Evolutionary conservation across 2,113 vertebrate species (phyloP).

Genomic region (Cinclus mexicanus): DNA sequence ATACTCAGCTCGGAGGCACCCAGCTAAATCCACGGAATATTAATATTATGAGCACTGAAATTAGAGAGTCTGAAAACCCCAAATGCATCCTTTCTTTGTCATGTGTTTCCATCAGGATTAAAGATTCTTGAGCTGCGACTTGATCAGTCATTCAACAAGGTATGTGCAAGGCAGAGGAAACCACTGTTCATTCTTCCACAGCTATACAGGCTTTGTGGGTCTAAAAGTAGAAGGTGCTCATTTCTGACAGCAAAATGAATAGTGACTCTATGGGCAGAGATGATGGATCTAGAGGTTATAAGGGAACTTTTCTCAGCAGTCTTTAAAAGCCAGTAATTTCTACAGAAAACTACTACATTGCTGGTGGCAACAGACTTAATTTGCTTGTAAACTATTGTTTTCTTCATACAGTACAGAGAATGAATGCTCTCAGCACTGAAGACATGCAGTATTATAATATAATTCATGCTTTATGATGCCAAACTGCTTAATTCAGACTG

Average conservation of each 20-base stretch:
- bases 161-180: background rate
- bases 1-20: background rate
- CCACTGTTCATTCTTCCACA: background rate
- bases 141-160: background rate
- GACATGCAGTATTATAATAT: background rate
- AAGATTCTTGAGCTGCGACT: background rate
- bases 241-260: constrained; percentile 11
- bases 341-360: background rate
- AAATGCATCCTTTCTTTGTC: background rate
- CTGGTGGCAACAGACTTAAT: background rate
- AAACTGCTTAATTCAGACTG: background rate
- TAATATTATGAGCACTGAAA: background rate
- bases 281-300: background rate
- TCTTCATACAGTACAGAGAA: background rate
- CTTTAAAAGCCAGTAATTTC: background rate
- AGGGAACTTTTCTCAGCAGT: background rate
- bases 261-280: background rate
- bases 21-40: background rate
- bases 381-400: constrained; percentile 24
- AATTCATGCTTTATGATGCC: background rate
- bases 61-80: background rate
- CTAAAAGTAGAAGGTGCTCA: constrained; percentile 8
- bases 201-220: background rate
- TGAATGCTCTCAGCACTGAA: background rate
- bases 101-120: background rate